These are phyloP conservation scores for Nerophis lumbriciformis DNA, from an alignment of 2,113 vertebrate species.

Conservation along the genomic window DNA sequence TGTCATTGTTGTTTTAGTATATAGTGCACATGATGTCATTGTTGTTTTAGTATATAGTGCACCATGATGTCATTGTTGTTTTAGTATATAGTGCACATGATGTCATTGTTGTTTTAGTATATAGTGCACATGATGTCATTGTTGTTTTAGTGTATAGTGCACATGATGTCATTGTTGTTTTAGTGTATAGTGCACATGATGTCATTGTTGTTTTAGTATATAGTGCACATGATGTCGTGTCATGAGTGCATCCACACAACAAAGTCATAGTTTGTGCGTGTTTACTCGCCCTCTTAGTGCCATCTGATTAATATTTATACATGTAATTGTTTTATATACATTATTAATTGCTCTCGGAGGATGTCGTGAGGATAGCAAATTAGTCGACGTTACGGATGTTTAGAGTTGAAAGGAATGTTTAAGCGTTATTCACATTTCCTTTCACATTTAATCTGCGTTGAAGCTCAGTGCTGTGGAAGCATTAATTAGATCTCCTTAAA, in stretches of 20 bases:
- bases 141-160: too few relatives aligned
- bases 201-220: too few relatives aligned
- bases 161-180: too few relatives aligned
- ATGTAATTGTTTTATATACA: constrained; percentile 70
- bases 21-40: too few relatives aligned
- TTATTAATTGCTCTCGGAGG: constrained; percentile 75
- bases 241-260: not conserved
- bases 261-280: constrained; percentile 19
- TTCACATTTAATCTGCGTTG: constrained; percentile 39
- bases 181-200: too few relatives aligned
- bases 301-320: constrained; percentile 71
- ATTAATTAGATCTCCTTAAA: constrained; percentile 59
- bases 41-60: too few relatives aligned
- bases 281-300: constrained; percentile 30
- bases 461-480: constrained; percentile 46
- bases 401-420: constrained; percentile 69
- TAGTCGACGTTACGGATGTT: constrained; percentile 71
- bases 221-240: not conserved
- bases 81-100: too few relatives aligned
- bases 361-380: constrained; percentile 72
- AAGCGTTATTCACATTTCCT: constrained; percentile 51
- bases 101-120: too few relatives aligned
- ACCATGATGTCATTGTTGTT: too few relatives aligned
- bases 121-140: too few relatives aligned
- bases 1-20: too few relatives aligned